Evolutionary conservation across 2,113 vertebrate species (phyloP).

Genomic region (Eclectus roratus): DNA sequence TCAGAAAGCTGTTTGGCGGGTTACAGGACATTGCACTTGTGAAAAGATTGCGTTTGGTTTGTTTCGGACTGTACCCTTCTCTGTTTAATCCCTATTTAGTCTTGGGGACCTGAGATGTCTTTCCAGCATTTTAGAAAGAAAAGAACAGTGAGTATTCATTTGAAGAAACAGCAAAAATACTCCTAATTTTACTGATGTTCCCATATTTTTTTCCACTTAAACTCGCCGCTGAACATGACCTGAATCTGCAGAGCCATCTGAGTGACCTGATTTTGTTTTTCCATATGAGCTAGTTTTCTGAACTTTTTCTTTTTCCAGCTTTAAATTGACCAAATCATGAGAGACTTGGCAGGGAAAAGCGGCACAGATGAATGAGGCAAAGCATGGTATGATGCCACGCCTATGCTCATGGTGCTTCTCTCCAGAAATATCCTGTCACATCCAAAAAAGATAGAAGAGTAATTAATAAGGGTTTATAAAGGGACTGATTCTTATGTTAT

Average conservation of each 20-base stretch:
- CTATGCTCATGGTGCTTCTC: neutral
- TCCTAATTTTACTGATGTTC: neutral
- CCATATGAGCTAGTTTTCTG: neutral
- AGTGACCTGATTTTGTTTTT: conserved; percentile 27
- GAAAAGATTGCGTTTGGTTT: neutral
- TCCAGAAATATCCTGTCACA: neutral
- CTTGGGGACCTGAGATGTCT: neutral
- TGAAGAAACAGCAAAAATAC: conserved; percentile 1
- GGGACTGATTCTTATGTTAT: neutral
- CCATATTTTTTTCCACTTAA: conserved; percentile 32
- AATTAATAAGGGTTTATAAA: neutral
- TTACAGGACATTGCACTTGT: neutral
- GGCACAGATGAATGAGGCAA: neutral
- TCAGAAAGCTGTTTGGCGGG: neutral
- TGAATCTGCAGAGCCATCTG: conserved; percentile 3
- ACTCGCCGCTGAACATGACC: neutral
- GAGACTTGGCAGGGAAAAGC: neutral
- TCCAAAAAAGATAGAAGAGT: neutral
- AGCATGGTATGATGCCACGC: neutral
- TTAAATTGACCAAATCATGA: neutral
- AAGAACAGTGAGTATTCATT: neutral
- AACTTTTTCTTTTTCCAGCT: neutral
- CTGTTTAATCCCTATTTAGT: neutral
- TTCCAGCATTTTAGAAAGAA: conserved; percentile 1
- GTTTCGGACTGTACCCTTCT: neutral